Conservation (phyloP, 2,113 vertebrate species). For the Lucifuga dentata region DNA sequence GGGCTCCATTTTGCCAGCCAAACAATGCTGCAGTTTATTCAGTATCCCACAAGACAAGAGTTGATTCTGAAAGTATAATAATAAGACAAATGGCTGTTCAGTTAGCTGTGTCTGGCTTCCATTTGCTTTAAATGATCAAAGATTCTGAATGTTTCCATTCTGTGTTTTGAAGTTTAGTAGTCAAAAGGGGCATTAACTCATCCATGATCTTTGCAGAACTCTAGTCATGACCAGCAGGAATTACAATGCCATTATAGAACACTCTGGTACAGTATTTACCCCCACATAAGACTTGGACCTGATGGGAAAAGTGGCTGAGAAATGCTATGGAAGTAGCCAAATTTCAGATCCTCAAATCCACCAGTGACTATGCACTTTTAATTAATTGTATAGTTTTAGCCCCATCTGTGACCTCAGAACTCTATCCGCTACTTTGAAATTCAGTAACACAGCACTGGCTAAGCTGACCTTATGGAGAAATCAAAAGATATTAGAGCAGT, state of each 20-base stretch:
- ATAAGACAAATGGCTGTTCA: not conserved
- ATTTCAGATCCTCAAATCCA: too few relatives aligned
- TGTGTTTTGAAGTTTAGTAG: too few relatives aligned
- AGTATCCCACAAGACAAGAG: not conserved
- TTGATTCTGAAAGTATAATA: not conserved
- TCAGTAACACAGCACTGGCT: too few relatives aligned
- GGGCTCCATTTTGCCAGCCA: not conserved
- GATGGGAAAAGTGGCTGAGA: not conserved
- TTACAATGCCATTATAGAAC: not conserved
- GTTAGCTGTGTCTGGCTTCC: not conserved
- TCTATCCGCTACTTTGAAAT: too few relatives aligned
- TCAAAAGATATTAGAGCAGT: too few relatives aligned
- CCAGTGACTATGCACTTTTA: too few relatives aligned
- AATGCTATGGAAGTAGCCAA: too few relatives aligned
- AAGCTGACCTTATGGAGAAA: too few relatives aligned
- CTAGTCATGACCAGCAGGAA: not conserved
- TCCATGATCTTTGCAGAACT: not conserved
- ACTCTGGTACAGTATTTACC: not conserved
- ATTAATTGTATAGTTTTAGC: too few relatives aligned
- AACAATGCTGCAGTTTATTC: not conserved
- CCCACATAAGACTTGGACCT: not conserved
- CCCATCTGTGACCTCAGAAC: too few relatives aligned
- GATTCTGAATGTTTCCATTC: not conserved
- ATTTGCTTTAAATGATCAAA: not conserved
- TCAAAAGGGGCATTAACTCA: not conserved